phyloP scores from a whole-genome alignment of 2,888 invertebrate genomes.

The Brachylomia viminalis region DNA sequence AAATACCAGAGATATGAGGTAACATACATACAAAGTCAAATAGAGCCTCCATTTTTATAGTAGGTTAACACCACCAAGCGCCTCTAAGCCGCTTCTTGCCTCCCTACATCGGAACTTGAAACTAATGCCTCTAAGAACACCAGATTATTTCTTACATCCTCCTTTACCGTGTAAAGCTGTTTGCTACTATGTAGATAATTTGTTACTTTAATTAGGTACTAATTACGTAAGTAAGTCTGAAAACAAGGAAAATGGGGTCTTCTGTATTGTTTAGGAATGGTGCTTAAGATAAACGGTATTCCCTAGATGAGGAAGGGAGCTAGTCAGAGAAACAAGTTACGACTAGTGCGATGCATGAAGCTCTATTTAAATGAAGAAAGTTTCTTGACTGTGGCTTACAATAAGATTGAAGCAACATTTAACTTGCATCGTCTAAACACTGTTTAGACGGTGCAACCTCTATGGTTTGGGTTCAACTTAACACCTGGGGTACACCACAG shows the following conservation, averaged over 20 bases:
- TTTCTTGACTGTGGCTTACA: too few species aligned
- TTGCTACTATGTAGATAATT: slow-evolving; percentile 51
- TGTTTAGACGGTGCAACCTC: too few species aligned
- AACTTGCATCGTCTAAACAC: too few species aligned
- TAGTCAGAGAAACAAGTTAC: not conserved
- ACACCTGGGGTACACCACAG: too few species aligned
- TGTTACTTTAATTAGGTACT: slow-evolving; percentile 53
- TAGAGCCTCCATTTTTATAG: not conserved
- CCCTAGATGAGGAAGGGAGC: not conserved
- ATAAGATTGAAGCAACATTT: too few species aligned
- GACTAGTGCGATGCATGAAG: too few species aligned
- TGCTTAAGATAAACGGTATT: not conserved
- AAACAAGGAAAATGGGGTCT: not conserved
- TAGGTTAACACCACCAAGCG: not conserved
- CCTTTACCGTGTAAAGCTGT: slow-evolving; percentile 43
- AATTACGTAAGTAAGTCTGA: slow-evolving; percentile 31
- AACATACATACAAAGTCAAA: not conserved
- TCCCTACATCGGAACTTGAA: slow-evolving; percentile 25
- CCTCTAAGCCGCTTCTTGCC: slow-evolving; percentile 36
- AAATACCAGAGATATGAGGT: too few species aligned
- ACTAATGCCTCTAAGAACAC: slow-evolving; percentile 62
- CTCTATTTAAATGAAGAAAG: too few species aligned
- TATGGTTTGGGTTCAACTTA: too few species aligned
- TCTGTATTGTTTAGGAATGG: not conserved
- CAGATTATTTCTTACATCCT: slow-evolving; percentile 65